A percentile compares a stretch with the other conserved stretches of the same genome.
Conservation (phyloP, 2,888 invertebrate species). For the Eustalomyia histrio region DNA sequence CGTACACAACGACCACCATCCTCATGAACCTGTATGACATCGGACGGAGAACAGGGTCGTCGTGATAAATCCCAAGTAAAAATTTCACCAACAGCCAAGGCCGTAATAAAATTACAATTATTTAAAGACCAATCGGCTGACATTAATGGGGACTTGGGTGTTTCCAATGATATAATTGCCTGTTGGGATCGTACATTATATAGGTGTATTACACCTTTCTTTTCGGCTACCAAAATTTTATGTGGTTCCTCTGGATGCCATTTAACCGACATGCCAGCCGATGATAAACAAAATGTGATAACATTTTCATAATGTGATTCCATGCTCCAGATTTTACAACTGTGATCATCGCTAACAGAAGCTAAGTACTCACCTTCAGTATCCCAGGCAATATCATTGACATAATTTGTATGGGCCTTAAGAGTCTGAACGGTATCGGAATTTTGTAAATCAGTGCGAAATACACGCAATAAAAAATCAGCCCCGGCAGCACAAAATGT, state of each 20-base stretch:
- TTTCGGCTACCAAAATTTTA: slow-evolving; percentile 88
- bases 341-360: slow-evolving; percentile 88
- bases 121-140: slow-evolving; percentile 86
- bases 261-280: slow-evolving; percentile 84
- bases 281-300: slow-evolving; percentile 83
- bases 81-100: slow-evolving; percentile 84
- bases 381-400: slow-evolving; percentile 86
- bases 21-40: slow-evolving; percentile 82
- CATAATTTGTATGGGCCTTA: slow-evolving; percentile 84
- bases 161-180: slow-evolving; percentile 84
- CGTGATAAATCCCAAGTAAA: slow-evolving; percentile 84
- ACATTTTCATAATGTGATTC: slow-evolving; percentile 81
- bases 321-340: slow-evolving; percentile 85
- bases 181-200: slow-evolving; percentile 85
- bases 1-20: slow-evolving; percentile 83
- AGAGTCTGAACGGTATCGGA: slow-evolving; percentile 78
- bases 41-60: slow-evolving; percentile 83
- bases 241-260: slow-evolving; percentile 86
- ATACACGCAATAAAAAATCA: slow-evolving; percentile 82
- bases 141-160: slow-evolving; percentile 82
- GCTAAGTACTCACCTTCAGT: slow-evolving; percentile 85
- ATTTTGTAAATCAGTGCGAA: slow-evolving; percentile 81
- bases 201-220: slow-evolving; percentile 86
- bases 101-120: slow-evolving; percentile 82
- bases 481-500: slow-evolving; percentile 80